phyloP scores from a whole-genome alignment of 2,113 vertebrate genomes.

The Aramus guarauna region DNA sequence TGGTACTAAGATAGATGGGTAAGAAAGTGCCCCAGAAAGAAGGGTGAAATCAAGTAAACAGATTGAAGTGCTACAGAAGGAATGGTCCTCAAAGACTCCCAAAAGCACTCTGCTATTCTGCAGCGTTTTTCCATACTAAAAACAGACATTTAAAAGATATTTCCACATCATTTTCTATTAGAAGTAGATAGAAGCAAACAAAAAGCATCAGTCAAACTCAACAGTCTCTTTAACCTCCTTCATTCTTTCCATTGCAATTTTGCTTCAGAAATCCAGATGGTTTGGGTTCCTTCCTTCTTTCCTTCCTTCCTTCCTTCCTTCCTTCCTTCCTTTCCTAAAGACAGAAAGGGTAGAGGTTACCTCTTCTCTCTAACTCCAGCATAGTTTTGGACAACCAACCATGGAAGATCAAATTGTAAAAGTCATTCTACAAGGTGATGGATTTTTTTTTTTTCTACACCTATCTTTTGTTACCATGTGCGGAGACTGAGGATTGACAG shows the following conservation, averaged over 20 bases:
- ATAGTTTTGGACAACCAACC: background rate
- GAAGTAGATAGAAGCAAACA: background rate
- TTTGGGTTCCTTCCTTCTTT: background rate
- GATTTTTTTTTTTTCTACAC: constrained; percentile 17
- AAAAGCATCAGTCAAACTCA: background rate
- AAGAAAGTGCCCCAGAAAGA: background rate
- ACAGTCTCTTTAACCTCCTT: background rate
- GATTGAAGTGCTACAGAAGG: background rate
- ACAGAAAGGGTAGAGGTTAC: background rate
- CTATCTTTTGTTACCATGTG: background rate
- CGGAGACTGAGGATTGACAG: constrained; percentile 6
- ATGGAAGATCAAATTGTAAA: background rate
- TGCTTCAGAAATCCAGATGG: background rate
- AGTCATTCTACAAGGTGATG: background rate
- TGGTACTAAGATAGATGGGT: background rate
- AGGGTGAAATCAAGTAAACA: background rate
- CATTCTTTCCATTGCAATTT: background rate
- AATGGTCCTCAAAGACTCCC: background rate
- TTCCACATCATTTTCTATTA: background rate
- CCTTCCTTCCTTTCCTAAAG: background rate
- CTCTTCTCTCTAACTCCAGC: background rate
- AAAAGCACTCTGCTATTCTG: background rate
- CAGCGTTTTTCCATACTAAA: background rate
- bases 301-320: too few species aligned
- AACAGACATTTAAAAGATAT: background rate